Conservation (phyloP, 2,888 invertebrate species). For the Drosophila algonquin region DNA sequence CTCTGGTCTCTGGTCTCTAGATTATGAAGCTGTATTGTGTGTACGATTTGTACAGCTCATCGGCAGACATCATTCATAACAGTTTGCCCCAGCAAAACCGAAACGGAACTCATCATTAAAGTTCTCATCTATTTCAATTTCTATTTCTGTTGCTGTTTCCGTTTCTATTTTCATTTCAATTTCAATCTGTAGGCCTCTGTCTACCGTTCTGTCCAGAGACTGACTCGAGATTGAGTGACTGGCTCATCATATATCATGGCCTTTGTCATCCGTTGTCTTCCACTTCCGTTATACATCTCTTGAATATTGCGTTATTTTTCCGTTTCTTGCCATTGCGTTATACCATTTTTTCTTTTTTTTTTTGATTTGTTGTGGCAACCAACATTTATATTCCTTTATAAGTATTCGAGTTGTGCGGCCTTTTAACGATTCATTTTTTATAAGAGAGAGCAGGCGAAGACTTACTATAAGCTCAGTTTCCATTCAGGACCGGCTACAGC, state of each 20-base stretch:
- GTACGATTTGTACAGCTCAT: constrained; percentile 51
- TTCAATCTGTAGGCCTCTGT: constrained; percentile 21
- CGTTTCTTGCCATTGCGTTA: constrained; percentile 46
- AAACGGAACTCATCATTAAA: constrained; percentile 44
- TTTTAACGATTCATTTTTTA: constrained; percentile 78
- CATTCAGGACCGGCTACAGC: constrained; percentile 33
- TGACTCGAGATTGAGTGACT: background rate
- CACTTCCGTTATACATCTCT: constrained; percentile 42
- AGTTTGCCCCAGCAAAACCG: constrained; percentile 21
- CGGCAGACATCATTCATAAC: constrained; percentile 54
- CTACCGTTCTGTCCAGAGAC: constrained; percentile 2
- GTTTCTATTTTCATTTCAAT: constrained; percentile 21
- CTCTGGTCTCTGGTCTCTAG: constrained; percentile 21
- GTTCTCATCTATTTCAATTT: constrained; percentile 69
- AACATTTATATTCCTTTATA: constrained; percentile 72
- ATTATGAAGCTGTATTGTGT: constrained; percentile 71
- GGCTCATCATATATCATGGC: constrained; percentile 64
- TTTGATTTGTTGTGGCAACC: constrained; percentile 65
- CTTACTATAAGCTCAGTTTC: constrained; percentile 60
- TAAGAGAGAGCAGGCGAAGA: constrained; percentile 39
- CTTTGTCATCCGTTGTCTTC: constrained; percentile 59
- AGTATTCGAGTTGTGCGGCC: constrained; percentile 50
- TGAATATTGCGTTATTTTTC: constrained; percentile 51
- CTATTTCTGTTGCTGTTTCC: constrained; percentile 32
- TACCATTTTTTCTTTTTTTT: constrained; percentile 2